A percentile compares a stretch with the other conserved stretches of the same genome.
Evolutionary conservation across 2,797 vertebrate genomes (phyloP).

Genomic region (Oophaga sylvatica): DNA sequence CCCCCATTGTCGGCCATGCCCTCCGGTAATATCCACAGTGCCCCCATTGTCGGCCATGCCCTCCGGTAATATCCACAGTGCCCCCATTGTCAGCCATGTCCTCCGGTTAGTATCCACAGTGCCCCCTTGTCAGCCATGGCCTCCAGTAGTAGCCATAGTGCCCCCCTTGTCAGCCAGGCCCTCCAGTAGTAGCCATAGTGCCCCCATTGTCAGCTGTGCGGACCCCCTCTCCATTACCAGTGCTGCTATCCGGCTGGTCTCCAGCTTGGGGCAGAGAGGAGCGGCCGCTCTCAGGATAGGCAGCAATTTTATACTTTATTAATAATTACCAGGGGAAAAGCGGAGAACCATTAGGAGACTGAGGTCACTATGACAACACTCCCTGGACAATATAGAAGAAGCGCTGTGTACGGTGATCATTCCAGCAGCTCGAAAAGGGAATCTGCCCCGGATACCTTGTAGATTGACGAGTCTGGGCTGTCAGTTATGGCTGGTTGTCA

Average conservation of each 20-base stretch:
- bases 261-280: neutral
- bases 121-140: too few species aligned
- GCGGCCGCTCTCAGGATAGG: neutral
- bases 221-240: neutral
- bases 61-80: too few species aligned
- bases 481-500: neutral
- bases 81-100: too few species aligned
- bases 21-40: too few species aligned
- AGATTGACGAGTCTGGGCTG: too few species aligned
- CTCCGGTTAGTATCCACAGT: too few species aligned
- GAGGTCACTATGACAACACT: conserved; percentile 71
- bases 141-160: too few species aligned
- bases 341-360: conserved; percentile 66
- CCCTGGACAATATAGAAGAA: conserved; percentile 78
- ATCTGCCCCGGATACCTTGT: neutral
- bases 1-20: too few species aligned
- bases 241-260: neutral
- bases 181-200: too few species aligned
- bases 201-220: too few species aligned
- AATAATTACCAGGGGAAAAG: conserved; percentile 55
- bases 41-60: too few species aligned
- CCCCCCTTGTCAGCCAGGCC: too few species aligned
- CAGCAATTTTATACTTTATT: conserved; percentile 35
- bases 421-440: neutral
- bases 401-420: conserved; percentile 65